Evolutionary conservation across 2,888 invertebrate species (phyloP).

Genomic region (Pammene fasciana): DNA sequence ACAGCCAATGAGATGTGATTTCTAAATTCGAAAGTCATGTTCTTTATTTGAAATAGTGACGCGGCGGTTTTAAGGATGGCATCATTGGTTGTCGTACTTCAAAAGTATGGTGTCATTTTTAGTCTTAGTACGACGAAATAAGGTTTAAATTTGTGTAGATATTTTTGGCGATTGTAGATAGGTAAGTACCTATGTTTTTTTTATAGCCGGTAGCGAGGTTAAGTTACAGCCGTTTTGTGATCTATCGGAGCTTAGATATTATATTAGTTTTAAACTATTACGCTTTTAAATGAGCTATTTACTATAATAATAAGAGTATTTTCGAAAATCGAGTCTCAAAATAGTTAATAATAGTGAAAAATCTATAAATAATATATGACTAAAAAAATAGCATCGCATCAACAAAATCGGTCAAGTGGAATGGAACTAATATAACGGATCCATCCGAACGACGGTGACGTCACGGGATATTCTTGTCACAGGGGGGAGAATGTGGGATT

Average conservation of each 20-base stretch:
- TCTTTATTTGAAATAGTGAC: constrained; percentile 76
- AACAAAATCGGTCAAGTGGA: too few relatives aligned
- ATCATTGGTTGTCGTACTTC: constrained; percentile 40
- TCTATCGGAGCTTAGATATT: constrained; percentile 8
- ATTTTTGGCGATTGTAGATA: constrained; percentile 5
- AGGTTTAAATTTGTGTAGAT: constrained; percentile 8
- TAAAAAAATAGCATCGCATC: too few relatives aligned
- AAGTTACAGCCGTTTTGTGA: constrained; percentile 17
- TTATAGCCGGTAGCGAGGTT: constrained; percentile 27
- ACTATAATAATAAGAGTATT: background rate
- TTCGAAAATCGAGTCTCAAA: too few relatives aligned
- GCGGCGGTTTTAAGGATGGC: constrained; percentile 50
- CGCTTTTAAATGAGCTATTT: background rate
- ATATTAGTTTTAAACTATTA: background rate
- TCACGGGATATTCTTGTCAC: too few relatives aligned
- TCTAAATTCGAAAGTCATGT: constrained; percentile 78
- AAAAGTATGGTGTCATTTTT: background rate
- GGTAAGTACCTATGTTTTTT: too few relatives aligned
- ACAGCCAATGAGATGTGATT: constrained; percentile 78
- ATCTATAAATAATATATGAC: too few relatives aligned
- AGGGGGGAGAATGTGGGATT: too few relatives aligned
- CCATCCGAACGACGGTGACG: too few relatives aligned
- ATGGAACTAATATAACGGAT: too few relatives aligned
- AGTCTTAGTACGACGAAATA: background rate
- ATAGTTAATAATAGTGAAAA: too few relatives aligned